Percentiles rank a stretch among this genome's conserved stretches.
phyloP scores from a whole-genome alignment of 2,797 vertebrate genomes.

The Borostomias antarcticus region DNA sequence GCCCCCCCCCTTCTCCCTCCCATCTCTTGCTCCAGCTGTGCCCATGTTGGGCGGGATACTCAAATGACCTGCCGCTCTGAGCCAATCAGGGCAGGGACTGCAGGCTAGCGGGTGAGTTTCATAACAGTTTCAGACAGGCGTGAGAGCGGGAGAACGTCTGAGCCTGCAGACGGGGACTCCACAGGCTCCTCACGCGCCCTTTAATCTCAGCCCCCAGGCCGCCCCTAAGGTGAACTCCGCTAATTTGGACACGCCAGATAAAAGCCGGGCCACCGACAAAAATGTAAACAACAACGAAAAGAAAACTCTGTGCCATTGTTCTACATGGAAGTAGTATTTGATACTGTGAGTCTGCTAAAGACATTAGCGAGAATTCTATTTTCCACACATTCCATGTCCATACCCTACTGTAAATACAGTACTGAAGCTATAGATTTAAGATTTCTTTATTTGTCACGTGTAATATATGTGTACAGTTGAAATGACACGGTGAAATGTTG shows the following conservation, averaged over 20 bases:
- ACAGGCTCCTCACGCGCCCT: neutral
- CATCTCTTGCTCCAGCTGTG: neutral
- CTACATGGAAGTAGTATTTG: too few species aligned
- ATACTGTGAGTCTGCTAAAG: neutral
- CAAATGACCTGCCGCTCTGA: conserved; percentile 17
- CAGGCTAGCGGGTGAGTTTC: conserved; percentile 21
- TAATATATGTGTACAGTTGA: too few species aligned
- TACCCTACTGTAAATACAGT: too few species aligned
- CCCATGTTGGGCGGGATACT: conserved; percentile 28
- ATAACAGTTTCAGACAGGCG: conserved; percentile 42
- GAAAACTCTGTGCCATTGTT: too few species aligned
- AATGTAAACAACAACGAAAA: neutral
- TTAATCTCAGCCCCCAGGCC: neutral
- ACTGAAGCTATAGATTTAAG: too few species aligned
- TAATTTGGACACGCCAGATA: neutral
- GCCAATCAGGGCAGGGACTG: conserved; percentile 31
- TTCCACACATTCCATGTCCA: neutral
- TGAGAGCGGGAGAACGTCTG: conserved; percentile 31
- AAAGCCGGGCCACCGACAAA: neutral
- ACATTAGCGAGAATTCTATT: neutral
- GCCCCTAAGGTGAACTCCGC: neutral
- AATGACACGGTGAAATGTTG: too few species aligned
- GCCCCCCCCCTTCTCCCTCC: conserved; percentile 12
- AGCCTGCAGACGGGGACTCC: conserved; percentile 21
- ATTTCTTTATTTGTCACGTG: too few species aligned